Evolutionary conservation across 37 sponge, comb jelly and placozoan genomes (phyloP), one percentile per base, ranked within the genome.

Genomic region (Oopsacas minuta): DNA sequence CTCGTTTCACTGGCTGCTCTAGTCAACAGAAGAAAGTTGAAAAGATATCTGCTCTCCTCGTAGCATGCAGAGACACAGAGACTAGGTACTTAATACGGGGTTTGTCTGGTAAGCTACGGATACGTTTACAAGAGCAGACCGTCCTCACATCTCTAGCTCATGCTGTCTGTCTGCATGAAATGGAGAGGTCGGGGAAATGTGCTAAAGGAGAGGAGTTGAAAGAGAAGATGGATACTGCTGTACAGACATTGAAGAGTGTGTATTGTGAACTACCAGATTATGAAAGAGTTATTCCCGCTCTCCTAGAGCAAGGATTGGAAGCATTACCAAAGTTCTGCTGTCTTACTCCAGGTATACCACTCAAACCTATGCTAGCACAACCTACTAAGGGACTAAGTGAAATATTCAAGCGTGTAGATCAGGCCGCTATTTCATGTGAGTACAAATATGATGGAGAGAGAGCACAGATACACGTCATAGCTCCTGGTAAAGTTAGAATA

Each of bases 381-480:
- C 99, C 99, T 30, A 98, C 99, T 83, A 98, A 98, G 86, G 99
- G 96, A 0, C 42, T 93, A 3, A 87, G 90, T 37, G 99, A 98
- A 84, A 93, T 98, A 84, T 25, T 90, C 38, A 83, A 53, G 36
- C 85, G 95, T 52, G 93, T 97, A 85, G 99, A 97, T 39, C 85
- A 85, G 51, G 88, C 88, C 30, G 86, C 85, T 36, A 93, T 97
- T 46, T 86, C 93, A n/a, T 95, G 95, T 36, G 99, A 97, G 87
- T 97, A 94, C 91, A 97, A 97, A 86, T 97, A 97, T 61, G 99
- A 97, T 61, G 99, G 99, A 30, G 99, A 97, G 88, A 53, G 99
- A 28, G 99, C 99, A 36, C 99, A 91, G 91, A 96, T 96, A 38
- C 96, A 96, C 75, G 86, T 96, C 15, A 38, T 94, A 36, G 89